Evolutionary conservation across 2,113 vertebrate species (phyloP), one percentile per base, ranked within the genome.

Genomic region (Oncorhynchus clarkii): DNA sequence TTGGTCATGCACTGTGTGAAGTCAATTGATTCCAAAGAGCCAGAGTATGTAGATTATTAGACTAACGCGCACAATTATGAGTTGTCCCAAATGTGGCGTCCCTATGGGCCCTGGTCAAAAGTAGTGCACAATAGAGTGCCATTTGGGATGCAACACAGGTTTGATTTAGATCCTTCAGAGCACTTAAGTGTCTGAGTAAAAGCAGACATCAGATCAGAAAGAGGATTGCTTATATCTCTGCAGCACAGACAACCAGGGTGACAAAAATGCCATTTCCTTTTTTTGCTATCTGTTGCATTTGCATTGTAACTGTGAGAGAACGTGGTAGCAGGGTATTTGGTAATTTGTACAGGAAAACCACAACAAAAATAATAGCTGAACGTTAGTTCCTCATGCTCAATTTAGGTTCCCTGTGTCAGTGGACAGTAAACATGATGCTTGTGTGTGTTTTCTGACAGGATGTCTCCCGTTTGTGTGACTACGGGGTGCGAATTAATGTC

Each of bases 401-500:
- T 13, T 4, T 18, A 6, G 54, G 54, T 14, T 57, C 0, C 18
- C 54, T 57, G 14, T 20, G 54, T 57, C 54, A 14, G 13, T 57
- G 51, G 51, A 13, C 51, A 57, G 54, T 57, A 57, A 16, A 16
- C 16, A 4, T n/a, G 18, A 22, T 62, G 59, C n/a, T 8, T 62
- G 6, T 62, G 2, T 62, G 2, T 29, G 9, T 67, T 27, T 74
- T 64, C 57, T 13, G 2, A 3, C 9, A 93, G 92, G 72, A 24
- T 1, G 83, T 82, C 5, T 91, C 86, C 2, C 2, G 4, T 0
- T 2, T 31, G 0, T 86, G 67, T 4, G 83, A 80, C 51, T 89
- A 87, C 1, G 92, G 92, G 0, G 67, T 94, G n/a, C 87, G 92
- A 2, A 34, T 93, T 62, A 94, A 94, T 4, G 26, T 9, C 1